A percentile compares a stretch with the other conserved stretches of the same genome.
Conservation (phyloP, 2,113 vertebrate species). For the Ictalurus punctatus region DNA sequence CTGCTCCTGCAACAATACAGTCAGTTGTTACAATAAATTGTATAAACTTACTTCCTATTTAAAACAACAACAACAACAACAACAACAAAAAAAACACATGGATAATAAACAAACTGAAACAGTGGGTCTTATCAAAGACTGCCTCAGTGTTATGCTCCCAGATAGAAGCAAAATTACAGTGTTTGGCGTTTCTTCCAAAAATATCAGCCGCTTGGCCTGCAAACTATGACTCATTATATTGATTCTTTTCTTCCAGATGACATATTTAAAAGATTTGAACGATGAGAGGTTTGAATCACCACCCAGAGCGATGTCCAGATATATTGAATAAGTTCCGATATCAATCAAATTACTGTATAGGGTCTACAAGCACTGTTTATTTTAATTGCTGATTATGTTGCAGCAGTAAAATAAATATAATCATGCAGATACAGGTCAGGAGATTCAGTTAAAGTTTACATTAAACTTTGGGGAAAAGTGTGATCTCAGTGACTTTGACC, state of each 20-base stretch:
- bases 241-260: neutral
- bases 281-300: neutral
- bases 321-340: neutral
- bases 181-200: neutral
- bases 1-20: constrained; percentile 62
- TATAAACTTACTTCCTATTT: neutral
- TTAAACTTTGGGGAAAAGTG: neutral
- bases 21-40: neutral
- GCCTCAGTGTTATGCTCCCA: neutral
- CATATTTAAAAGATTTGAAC: neutral
- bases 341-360: neutral
- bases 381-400: neutral
- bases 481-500: neutral
- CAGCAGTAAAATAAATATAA: neutral
- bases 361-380: neutral
- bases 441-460: neutral
- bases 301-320: neutral
- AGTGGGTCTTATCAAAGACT: neutral
- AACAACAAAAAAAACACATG: neutral
- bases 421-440: neutral
- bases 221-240: constrained; percentile 6
- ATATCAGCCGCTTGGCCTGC: neutral
- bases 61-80: no score
- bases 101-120: neutral
- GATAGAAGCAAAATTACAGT: neutral